Percentiles rank a stretch among this genome's conserved stretches.
Evolutionary conservation across 2,113 vertebrate genomes (phyloP).

Genomic region (Etheostoma cragini): DNA sequence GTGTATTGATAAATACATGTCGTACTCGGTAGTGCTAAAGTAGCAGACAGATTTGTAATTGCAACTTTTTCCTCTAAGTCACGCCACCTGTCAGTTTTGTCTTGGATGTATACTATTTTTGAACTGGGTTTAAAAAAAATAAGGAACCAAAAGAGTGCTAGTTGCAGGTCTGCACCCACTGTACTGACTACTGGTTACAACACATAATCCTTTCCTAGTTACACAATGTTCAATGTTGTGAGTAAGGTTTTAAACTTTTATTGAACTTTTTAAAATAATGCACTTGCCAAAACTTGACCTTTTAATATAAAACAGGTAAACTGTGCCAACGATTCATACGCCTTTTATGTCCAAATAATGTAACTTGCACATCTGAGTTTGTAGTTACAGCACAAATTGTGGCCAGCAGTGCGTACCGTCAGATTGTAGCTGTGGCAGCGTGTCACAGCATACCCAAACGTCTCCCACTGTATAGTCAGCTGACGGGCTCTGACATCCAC

Average conservation of each 20-base stretch:
- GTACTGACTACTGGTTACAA: not conserved
- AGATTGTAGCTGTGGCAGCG: slow-evolving; percentile 99
- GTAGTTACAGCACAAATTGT: not conserved
- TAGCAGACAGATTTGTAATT: too few relatives aligned
- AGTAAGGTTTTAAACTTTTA: too few relatives aligned
- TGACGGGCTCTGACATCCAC: slow-evolving; percentile 95
- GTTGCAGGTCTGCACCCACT: not conserved
- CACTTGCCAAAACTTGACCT: not conserved
- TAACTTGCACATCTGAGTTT: not conserved
- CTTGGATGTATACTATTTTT: not conserved
- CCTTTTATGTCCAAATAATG: not conserved
- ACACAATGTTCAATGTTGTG: too few relatives aligned
- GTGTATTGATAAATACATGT: too few relatives aligned
- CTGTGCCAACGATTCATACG: not conserved
- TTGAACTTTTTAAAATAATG: not conserved
- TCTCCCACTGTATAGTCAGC: slow-evolving; percentile 97
- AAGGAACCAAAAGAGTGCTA: not conserved
- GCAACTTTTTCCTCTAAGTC: not conserved
- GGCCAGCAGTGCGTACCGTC: slow-evolving; percentile 76
- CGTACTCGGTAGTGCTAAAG: too few relatives aligned
- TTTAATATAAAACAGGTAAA: not conserved
- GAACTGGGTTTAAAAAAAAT: not conserved
- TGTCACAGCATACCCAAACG: slow-evolving; percentile 94
- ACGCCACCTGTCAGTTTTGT: not conserved
- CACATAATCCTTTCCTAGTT: too few relatives aligned